Evolutionary conservation across 2,888 invertebrate species (phyloP), one percentile per base, ranked within the genome.

Genomic region (Alsophila aescularia): DNA sequence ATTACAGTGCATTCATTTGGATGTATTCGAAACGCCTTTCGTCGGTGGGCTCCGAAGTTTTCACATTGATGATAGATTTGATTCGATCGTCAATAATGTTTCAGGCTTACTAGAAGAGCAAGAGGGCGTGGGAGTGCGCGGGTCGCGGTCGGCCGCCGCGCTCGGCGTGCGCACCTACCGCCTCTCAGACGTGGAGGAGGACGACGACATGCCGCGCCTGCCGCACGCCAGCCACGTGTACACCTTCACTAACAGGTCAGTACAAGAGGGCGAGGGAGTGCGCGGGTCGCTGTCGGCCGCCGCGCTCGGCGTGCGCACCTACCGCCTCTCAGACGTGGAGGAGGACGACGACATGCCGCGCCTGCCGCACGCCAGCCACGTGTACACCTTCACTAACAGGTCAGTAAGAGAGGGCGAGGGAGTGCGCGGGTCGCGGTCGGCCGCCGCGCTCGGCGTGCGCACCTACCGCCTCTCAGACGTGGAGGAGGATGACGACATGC

Each of bases 121-220:
- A 52, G 98, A 98, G 0, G 98, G 98, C 1, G 97, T 98, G 0
- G 96, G 96, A 64, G 96, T 96, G 15, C 93, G 96, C 0, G 97
- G 97, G 6, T 95, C 95, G 8, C 94, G 96, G 9, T 94, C 94
- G 0, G 88, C 96, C 15, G 95, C 95, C 60, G 95, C 95, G 49
- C 92, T 96, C 59, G 96, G 97, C 48, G 82, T 96, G 72, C 95
- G 96, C 62, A 62, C 89, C 16, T 94, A 94, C 69, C 88, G 93
- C 1, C 77, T 94, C 8, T 93, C 93, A 0, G 96, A 96, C 72
- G 93, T 94, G 14, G 96, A 96, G 80, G 97, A 97, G 73, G 95
- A 96, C 70, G 94, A 95, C 67, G 96, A 95, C 69, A 93, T 95
- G 82, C 95, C 95, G 13, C 93, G 95, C 52, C 95, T 96, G 77